phyloP scores from a whole-genome alignment of 2,888 invertebrate species.

The Escarpia spicata region DNA sequence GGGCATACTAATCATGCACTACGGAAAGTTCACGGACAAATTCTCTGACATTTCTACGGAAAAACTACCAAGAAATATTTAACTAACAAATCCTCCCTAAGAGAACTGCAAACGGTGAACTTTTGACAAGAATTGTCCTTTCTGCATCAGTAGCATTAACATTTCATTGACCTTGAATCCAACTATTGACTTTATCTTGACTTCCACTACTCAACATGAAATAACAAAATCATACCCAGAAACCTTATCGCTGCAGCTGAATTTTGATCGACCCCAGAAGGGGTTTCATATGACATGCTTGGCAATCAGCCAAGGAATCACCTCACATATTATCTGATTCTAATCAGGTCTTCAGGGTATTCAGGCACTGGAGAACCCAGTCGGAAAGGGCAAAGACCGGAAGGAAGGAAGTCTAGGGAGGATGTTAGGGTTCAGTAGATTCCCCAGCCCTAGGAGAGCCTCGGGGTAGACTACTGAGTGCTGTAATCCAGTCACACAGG shows the following conservation, averaged over 20 bases:
- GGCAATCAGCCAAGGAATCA: neutral
- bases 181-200: neutral
- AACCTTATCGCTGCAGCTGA: neutral
- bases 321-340: neutral
- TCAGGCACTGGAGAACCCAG: neutral
- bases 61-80: neutral
- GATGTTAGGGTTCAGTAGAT: neutral
- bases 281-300: neutral
- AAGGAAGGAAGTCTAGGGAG: neutral
- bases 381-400: neutral
- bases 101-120: neutral
- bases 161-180: neutral
- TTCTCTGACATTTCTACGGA: neutral
- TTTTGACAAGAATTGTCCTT: neutral
- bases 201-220: neutral
- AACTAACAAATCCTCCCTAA: neutral
- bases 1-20: neutral
- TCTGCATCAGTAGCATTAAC: neutral
- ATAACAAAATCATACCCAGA: neutral
- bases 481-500: neutral
- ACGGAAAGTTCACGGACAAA: neutral
- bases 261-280: conserved; percentile 12
- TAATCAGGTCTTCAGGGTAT: neutral
- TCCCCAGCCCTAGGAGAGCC: neutral
- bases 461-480: neutral